Percentiles rank a stretch among this genome's conserved stretches.
These are phyloP conservation scores for Meriones psammophilus DNA, from an alignment of 2,797 vertebrate species.

Conservation along the genomic window DNA sequence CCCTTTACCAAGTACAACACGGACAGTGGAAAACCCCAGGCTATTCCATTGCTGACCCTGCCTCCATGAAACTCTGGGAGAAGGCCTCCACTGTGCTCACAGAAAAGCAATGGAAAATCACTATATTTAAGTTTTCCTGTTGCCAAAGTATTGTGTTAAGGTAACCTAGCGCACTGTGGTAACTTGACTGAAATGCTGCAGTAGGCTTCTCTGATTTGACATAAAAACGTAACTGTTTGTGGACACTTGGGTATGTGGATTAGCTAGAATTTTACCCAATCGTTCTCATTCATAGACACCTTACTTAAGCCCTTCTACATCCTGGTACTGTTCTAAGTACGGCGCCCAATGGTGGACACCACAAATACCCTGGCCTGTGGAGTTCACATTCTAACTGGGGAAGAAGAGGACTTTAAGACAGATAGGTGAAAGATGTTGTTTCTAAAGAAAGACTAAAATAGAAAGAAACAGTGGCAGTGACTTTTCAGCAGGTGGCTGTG, in stretches of 20 bases:
- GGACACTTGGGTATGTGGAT: not conserved
- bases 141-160: conserved; percentile 5
- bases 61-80: conserved; percentile 3
- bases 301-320: conserved; percentile 4
- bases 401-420: not conserved
- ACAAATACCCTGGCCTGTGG: not conserved
- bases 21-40: not conserved
- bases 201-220: not conserved
- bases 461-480: not conserved
- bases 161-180: not conserved
- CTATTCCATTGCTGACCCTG: not conserved
- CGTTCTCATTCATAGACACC: not conserved
- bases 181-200: not conserved
- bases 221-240: not conserved
- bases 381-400: not conserved
- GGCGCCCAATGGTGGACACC: not conserved
- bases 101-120: conserved; percentile 14
- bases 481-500: no score
- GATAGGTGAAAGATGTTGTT: not conserved
- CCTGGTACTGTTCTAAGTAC: not conserved
- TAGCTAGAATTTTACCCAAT: not conserved
- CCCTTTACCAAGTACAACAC: not conserved
- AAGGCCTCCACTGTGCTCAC: not conserved
- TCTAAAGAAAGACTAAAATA: not conserved
- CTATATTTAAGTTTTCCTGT: not conserved